Evolutionary conservation across 2,113 vertebrate species (phyloP).

Genomic region (Syngnathus scovelli): DNA sequence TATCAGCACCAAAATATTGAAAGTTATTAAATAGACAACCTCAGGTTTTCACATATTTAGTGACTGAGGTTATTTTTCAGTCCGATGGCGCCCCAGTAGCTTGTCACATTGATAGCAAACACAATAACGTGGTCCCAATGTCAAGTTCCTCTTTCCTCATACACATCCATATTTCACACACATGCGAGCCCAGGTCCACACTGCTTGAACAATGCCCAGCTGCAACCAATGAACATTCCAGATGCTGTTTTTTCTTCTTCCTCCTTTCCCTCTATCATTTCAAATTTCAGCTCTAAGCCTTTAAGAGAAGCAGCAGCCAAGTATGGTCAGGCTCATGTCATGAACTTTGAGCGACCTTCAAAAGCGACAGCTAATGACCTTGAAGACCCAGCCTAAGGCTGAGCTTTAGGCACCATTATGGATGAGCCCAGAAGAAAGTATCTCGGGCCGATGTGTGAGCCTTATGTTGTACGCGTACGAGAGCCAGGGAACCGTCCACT

Average conservation of each 20-base stretch:
- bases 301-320: constrained; percentile 60
- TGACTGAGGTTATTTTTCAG: too few relatives aligned
- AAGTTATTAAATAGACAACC: too few relatives aligned
- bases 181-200: constrained; percentile 48
- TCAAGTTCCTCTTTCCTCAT: constrained; percentile 35
- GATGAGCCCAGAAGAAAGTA: constrained; percentile 22
- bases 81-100: too few relatives aligned
- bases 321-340: constrained; percentile 53
- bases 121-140: constrained; percentile 23
- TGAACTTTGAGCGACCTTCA: constrained; percentile 68
- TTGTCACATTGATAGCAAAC: too few relatives aligned
- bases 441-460: background rate
- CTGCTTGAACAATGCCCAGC: constrained; percentile 66
- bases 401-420: constrained; percentile 44
- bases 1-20: too few relatives aligned
- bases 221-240: constrained; percentile 73
- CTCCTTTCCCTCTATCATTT: constrained; percentile 58
- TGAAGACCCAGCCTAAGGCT: constrained; percentile 54
- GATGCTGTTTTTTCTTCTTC: constrained; percentile 35
- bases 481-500: background rate
- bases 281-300: constrained; percentile 66
- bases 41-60: too few relatives aligned
- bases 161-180: constrained; percentile 34
- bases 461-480: background rate
- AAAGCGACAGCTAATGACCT: constrained; percentile 60